Percentiles rank a stretch among this genome's conserved stretches.
Conservation (phyloP, 2,113 vertebrate genomes). For the Ictalurus punctatus region DNA sequence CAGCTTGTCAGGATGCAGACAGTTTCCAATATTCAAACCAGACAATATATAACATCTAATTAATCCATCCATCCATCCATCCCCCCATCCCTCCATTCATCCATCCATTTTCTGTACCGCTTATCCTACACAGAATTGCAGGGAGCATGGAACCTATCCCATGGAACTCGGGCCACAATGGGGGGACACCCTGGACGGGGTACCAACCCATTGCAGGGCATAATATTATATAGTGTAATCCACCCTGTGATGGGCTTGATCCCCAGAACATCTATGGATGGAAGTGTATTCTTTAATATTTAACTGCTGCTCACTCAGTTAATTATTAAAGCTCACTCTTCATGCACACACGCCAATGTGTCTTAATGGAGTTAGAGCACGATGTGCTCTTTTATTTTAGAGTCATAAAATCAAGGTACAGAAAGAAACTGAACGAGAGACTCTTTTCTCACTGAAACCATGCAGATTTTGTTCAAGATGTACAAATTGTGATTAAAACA, state of each 20-base stretch:
- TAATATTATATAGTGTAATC: background rate
- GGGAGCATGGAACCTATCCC: no score
- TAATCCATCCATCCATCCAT: no score
- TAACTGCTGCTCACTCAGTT: background rate
- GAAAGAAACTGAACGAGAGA: background rate
- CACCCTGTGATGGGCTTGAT: no score
- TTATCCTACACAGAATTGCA: no score
- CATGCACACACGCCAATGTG: background rate
- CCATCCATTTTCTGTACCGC: no score
- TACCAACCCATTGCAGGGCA: no score
- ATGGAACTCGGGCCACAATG: no score
- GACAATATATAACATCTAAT: background rate
- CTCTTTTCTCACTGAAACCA: background rate
- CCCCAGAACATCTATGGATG: no score
- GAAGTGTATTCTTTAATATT: background rate
- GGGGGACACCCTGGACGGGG: no score
- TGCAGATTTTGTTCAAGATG: background rate
- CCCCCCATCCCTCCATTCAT: no score
- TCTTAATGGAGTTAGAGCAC: background rate
- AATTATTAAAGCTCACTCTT: constrained; percentile 16
- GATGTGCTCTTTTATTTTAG: background rate
- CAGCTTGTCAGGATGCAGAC: background rate
- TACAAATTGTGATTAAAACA: background rate
- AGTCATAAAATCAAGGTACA: background rate
- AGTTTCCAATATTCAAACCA: background rate